Evolutionary conservation across 2,797 vertebrate species (phyloP).

Genomic region (Alouatta caraya): DNA sequence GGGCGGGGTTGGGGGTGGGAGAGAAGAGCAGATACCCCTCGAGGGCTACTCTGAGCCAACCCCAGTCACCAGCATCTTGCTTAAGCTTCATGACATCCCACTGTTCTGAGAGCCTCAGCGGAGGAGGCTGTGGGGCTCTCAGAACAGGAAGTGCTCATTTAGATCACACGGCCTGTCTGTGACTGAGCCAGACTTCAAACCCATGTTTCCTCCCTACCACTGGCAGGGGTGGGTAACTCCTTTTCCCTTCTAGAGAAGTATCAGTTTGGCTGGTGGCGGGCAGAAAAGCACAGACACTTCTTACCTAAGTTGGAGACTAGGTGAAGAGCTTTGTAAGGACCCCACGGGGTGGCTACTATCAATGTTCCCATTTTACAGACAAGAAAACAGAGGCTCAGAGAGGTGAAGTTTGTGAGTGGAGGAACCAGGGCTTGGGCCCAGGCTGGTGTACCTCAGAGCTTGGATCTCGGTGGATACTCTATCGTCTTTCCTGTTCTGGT

Average conservation of each 20-base stretch:
- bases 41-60: not conserved
- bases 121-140: not conserved
- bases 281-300: not conserved
- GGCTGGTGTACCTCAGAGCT: not conserved
- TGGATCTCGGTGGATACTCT: accelerated
- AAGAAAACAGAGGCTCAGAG: not conserved
- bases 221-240: not conserved
- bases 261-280: accelerated
- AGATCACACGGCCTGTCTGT: accelerated
- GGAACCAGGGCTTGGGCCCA: too few relatives aligned
- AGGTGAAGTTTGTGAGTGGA: not conserved
- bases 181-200: not conserved
- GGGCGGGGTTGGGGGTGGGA: accelerated
- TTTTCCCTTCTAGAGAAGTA: not conserved
- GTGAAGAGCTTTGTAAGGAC: not conserved
- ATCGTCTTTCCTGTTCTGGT: not conserved
- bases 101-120: not conserved
- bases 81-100: not conserved
- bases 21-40: not conserved
- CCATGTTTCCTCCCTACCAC: not conserved
- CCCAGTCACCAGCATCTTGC: not conserved
- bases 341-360: accelerated
- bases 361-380: not conserved
- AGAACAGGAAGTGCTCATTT: not conserved
- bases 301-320: not conserved